Percentiles rank a stretch among this genome's conserved stretches.
Evolutionary conservation across 2,888 invertebrate genomes (phyloP).

Genomic region (Helicoverpa assulta): DNA sequence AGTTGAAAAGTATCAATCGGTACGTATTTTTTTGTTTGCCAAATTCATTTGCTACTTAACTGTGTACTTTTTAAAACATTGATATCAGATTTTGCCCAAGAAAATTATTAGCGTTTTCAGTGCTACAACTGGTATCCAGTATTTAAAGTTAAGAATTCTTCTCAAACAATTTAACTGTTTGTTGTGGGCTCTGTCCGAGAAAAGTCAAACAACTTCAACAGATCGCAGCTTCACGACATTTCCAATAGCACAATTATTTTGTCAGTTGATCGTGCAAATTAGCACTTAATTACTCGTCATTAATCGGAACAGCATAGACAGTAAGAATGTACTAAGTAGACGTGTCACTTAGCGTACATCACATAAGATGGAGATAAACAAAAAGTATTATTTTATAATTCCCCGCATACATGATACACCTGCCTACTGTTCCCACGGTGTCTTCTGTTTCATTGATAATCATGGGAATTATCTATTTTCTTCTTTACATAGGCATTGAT

Average conservation of each 20-base stretch:
- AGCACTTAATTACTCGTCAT: constrained; percentile 39
- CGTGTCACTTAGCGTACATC: constrained; percentile 53
- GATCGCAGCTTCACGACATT: background rate
- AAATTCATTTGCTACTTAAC: no score
- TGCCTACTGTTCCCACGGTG: constrained; percentile 82
- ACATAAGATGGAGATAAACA: constrained; percentile 50
- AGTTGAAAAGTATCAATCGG: no score
- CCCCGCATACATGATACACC: constrained; percentile 73
- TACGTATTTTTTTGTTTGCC: no score
- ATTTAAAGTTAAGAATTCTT: no score
- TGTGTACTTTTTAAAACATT: no score
- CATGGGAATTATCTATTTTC: constrained; percentile 76
- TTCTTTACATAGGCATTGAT: constrained; percentile 62
- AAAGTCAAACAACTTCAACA: background rate
- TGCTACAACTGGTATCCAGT: no score
- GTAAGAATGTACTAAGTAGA: constrained; percentile 55
- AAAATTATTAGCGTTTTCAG: no score
- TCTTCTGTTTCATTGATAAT: constrained; percentile 76
- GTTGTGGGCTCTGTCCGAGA: background rate
- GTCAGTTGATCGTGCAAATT: constrained; percentile 19
- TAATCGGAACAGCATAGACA: constrained; percentile 31
- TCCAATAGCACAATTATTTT: constrained; percentile 13
- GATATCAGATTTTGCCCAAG: no score
- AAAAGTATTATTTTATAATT: constrained; percentile 73
- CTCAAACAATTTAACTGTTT: no score